Percentiles rank a stretch among this genome's conserved stretches.
These are phyloP conservation scores for Drosophila nigritarsus DNA, from an alignment of 2,888 invertebrate species.

Conservation along the genomic window DNA sequence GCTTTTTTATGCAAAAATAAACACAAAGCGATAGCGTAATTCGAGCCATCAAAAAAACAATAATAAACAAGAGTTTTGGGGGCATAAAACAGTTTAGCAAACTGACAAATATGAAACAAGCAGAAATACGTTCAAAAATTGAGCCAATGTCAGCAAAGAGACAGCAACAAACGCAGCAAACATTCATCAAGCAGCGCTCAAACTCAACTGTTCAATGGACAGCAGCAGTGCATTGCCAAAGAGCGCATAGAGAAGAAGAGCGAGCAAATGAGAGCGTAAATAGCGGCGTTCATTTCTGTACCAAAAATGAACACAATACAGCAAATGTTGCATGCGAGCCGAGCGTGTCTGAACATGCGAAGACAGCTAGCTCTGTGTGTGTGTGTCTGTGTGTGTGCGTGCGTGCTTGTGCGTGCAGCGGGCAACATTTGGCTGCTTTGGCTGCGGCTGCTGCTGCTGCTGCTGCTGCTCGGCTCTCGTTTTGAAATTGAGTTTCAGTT, in stretches of 20 bases:
- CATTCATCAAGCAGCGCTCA: slow-evolving; percentile 39
- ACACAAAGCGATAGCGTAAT: slow-evolving; percentile 25
- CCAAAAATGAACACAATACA: slow-evolving; percentile 38
- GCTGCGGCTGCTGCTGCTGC: slow-evolving; percentile 14
- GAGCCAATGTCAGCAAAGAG: slow-evolving; percentile 13
- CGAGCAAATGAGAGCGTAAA: slow-evolving; percentile 34
- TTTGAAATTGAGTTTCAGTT: slow-evolving; percentile 67
- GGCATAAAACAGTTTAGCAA: neutral
- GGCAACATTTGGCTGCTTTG: slow-evolving; percentile 33
- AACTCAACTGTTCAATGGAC: slow-evolving; percentile 44
- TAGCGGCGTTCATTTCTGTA: slow-evolving; percentile 49
- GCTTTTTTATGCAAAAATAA: slow-evolving; percentile 20
- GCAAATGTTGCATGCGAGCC: slow-evolving; percentile 52
- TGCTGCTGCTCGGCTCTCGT: slow-evolving; percentile 42
- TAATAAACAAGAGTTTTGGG: slow-evolving; percentile 1
- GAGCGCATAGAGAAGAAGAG: slow-evolving; percentile 14
- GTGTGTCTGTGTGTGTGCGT: neutral
- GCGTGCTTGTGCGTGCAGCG: slow-evolving; percentile 22
- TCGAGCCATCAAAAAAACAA: slow-evolving; percentile 20
- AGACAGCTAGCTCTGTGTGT: neutral
- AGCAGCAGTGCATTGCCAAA: slow-evolving; percentile 21
- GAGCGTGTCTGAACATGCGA: slow-evolving; percentile 51
- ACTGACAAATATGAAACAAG: neutral
- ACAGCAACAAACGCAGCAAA: slow-evolving; percentile 29
- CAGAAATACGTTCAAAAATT: slow-evolving; percentile 18